These are phyloP conservation scores for Premnoplex brunnescens DNA, from an alignment of 2,797 vertebrate species.

Conservation along the genomic window DNA sequence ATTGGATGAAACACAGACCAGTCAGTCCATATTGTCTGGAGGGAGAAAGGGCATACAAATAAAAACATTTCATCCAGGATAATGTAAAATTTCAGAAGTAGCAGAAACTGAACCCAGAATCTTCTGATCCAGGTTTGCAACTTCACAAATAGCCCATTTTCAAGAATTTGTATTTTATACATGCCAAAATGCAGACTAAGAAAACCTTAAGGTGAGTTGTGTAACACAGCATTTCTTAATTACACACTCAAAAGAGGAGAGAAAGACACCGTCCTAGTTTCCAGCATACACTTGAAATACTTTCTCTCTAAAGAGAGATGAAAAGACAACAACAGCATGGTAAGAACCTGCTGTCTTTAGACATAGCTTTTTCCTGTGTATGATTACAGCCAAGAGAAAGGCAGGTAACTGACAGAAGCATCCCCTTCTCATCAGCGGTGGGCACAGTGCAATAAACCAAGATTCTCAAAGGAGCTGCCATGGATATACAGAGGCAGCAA, in stretches of 20 bases:
- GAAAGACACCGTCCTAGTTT: neutral
- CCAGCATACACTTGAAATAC: neutral
- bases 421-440: neutral
- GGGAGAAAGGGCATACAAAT: neutral
- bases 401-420: neutral
- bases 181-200: neutral
- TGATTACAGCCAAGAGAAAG: neutral
- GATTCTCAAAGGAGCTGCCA: neutral
- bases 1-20: neutral
- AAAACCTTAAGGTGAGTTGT: neutral
- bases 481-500: neutral
- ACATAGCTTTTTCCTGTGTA: neutral
- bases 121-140: neutral
- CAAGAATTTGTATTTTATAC: neutral
- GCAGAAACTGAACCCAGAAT: neutral
- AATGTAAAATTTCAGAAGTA: neutral
- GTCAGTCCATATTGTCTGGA: neutral
- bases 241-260: neutral
- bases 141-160: neutral
- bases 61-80: neutral
- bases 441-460: neutral
- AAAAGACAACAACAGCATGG: neutral
- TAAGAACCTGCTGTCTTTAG: neutral
- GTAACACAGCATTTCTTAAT: neutral
- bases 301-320: neutral